phyloP scores from a whole-genome alignment of 1,140 invertebrate species.

The Cylas formicarius region DNA sequence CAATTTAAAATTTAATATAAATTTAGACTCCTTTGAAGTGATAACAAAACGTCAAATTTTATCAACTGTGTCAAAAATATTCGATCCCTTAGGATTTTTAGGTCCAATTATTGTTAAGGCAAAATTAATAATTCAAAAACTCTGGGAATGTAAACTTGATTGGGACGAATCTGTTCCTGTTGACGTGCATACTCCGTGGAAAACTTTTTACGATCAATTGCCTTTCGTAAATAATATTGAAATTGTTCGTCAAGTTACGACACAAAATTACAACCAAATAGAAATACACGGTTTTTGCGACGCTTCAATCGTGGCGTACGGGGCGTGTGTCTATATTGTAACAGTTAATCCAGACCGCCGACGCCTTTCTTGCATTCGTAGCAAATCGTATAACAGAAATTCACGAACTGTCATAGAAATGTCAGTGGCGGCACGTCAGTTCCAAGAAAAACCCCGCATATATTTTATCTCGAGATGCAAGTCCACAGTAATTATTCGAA shows the following conservation, averaged over 20 bases:
- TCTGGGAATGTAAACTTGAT: slow-evolving; percentile 37
- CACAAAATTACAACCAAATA: slow-evolving; percentile 15
- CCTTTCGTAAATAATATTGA: slow-evolving; percentile 6
- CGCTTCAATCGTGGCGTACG: slow-evolving; percentile 30
- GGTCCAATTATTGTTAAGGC: slow-evolving; percentile 36
- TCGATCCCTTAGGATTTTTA: slow-evolving; percentile 43
- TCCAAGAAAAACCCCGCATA: too few relatives aligned
- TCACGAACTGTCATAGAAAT: too few relatives aligned
- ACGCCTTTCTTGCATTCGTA: too few relatives aligned
- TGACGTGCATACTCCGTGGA: slow-evolving; percentile 17
- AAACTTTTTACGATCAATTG: slow-evolving; percentile 18
- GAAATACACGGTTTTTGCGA: slow-evolving; percentile 34
- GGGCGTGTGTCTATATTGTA: slow-evolving; percentile 20
- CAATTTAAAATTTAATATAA: slow-evolving; percentile 30
- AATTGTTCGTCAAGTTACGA: slow-evolving; percentile 19
- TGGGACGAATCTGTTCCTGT: slow-evolving; percentile 42
- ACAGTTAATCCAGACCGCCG: slow-evolving; percentile 5
- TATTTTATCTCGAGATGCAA: too few relatives aligned
- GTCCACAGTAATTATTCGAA: too few relatives aligned
- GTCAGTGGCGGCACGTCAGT: too few relatives aligned
- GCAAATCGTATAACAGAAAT: too few relatives aligned
- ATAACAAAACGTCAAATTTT: slow-evolving; percentile 40
- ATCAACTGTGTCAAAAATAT: slow-evolving; percentile 36
- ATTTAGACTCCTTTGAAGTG: slow-evolving; percentile 6
- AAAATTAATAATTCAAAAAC: slow-evolving; percentile 43